A percentile compares a stretch with the other conserved stretches of the same genome.
phyloP scores from a whole-genome alignment of 2,113 vertebrate genomes.

The Dolichotis patagonum region DNA sequence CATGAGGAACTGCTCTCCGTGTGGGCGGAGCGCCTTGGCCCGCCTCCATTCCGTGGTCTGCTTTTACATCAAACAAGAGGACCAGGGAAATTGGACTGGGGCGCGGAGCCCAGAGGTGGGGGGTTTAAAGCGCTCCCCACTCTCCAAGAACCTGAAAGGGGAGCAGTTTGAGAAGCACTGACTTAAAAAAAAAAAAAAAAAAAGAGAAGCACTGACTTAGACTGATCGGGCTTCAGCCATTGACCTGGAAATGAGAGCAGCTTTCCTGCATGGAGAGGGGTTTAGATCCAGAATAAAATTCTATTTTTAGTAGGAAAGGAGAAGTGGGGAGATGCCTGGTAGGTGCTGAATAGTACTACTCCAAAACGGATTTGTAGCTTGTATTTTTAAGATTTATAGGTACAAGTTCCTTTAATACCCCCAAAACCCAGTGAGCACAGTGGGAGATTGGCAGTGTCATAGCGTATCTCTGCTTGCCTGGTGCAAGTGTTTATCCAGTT shows the following conservation, averaged over 20 bases:
- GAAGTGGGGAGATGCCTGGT: neutral
- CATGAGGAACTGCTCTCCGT: neutral
- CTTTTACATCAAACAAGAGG: neutral
- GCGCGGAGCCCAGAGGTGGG: neutral
- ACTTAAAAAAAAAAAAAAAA: no score
- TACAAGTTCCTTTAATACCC: neutral
- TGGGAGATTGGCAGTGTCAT: neutral
- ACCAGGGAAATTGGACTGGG: neutral
- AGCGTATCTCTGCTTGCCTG: neutral
- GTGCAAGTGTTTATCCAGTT: neutral
- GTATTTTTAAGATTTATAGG: neutral
- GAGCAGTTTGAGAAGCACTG: neutral
- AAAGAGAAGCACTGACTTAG: neutral
- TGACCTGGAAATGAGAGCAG: neutral
- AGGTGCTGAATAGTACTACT: neutral
- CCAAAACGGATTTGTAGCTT: neutral
- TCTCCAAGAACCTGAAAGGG: neutral
- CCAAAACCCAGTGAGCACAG: neutral
- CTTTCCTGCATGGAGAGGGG: neutral
- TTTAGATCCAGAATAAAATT: neutral
- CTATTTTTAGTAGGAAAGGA: neutral
- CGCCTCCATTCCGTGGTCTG: neutral
- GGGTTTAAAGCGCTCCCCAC: neutral
- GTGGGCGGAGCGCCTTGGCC: neutral
- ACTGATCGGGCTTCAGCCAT: neutral